A percentile compares a stretch with the other conserved stretches of the same genome.
phyloP scores from a whole-genome alignment of 2,797 vertebrate species.

The Peromyscus eremicus region DNA sequence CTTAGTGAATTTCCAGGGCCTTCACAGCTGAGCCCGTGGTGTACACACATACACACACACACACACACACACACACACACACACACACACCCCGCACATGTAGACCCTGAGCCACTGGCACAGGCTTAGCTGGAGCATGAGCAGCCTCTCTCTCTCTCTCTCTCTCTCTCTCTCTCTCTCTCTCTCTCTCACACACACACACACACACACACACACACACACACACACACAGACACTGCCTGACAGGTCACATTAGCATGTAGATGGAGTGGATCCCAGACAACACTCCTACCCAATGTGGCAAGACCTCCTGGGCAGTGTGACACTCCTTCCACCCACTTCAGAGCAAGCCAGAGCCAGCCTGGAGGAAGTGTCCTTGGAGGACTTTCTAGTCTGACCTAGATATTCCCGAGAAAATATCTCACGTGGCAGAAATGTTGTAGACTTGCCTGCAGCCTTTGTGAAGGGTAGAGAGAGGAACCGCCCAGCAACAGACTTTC shows the following conservation, averaged over 20 bases:
- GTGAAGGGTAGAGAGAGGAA: conserved; percentile 3
- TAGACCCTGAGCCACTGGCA: conserved; percentile 81
- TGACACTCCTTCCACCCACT: conserved; percentile 90
- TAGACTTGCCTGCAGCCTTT: conserved; percentile 88
- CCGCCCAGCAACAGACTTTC: conserved; percentile 5
- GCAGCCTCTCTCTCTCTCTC: conserved; percentile 85
- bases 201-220: no score
- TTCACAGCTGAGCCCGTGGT: not conserved
- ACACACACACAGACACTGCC: conserved; percentile 82
- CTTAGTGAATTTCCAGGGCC: not conserved
- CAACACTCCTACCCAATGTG: conserved; percentile 83
- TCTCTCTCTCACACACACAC: no score
- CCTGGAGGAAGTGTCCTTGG: conserved; percentile 84
- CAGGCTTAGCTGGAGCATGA: conserved; percentile 87
- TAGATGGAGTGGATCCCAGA: conserved; percentile 85
- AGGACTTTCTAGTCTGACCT: conserved; percentile 88
- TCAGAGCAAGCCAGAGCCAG: conserved; percentile 93
- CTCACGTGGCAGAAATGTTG: conserved; percentile 95
- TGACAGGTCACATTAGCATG: conserved; percentile 89
- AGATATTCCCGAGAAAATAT: conserved; percentile 96
- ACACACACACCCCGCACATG: not conserved
- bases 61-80: not conserved
- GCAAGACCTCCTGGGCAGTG: not conserved
- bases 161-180: no score
- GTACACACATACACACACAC: not conserved